phyloP scores from a whole-genome alignment of 1,140 invertebrate genomes.

The Riptortus pedestris region DNA sequence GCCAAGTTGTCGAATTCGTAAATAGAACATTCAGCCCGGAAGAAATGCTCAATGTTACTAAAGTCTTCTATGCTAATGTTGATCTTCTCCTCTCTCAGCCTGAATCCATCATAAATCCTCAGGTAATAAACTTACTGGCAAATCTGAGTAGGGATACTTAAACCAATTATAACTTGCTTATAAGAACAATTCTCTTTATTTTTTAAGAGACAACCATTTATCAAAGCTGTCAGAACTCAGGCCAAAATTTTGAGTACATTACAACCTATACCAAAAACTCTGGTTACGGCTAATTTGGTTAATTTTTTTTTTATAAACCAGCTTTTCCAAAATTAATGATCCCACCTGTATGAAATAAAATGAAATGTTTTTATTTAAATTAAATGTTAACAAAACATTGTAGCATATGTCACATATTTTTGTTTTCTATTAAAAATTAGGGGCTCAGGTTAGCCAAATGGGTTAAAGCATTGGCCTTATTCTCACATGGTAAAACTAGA shows the following conservation, averaged over 20 bases:
- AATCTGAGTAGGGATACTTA: neutral
- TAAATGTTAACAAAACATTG: too few species aligned
- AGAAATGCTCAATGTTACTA: conserved; percentile 25
- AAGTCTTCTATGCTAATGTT: conserved; percentile 25
- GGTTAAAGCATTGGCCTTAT: too few species aligned
- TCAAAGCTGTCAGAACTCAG: neutral
- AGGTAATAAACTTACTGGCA: conserved; percentile 18
- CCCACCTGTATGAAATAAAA: too few species aligned
- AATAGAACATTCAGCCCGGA: conserved; percentile 23
- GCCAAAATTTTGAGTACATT: neutral
- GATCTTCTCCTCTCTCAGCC: conserved; percentile 23
- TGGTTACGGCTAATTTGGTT: too few species aligned
- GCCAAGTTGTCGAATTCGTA: conserved; percentile 23
- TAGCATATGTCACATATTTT: too few species aligned
- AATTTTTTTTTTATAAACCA: too few species aligned
- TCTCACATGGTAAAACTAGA: too few species aligned
- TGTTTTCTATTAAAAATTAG: too few species aligned
- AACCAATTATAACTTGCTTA: neutral
- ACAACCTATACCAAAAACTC: neutral
- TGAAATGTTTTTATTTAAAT: too few species aligned
- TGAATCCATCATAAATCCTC: conserved; percentile 25
- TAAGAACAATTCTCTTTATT: neutral
- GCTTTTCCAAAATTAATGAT: too few species aligned
- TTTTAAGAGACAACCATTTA: neutral
- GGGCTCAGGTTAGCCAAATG: too few species aligned